Evolutionary conservation across 2,113 vertebrate species (phyloP), one percentile per base, ranked within the genome.

Genomic region (Chauna torquata): DNA sequence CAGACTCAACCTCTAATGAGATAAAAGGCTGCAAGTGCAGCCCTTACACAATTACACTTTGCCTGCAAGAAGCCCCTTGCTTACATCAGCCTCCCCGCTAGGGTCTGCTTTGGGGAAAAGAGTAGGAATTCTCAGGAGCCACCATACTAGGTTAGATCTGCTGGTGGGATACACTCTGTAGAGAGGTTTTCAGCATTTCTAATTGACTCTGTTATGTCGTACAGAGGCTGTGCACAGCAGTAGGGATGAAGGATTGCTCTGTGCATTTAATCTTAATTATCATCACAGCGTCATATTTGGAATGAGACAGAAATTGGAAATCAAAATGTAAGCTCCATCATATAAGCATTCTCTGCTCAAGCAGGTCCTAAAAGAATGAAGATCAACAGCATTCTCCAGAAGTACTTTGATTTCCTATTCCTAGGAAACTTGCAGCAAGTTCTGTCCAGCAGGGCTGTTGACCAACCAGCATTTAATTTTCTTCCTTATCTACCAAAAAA

Each of bases 121-220:
- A 54, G 23, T 6, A 64, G 42, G 24, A 47, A 71, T 44, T 80
- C 79, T 72, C 54, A 59, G 62, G 68, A 77, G 71, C 36, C 64
- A 27, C 42, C 28, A 62, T 54, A 27, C 57, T 58, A 18, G 5
- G 45, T 27, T 0, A 54, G 50, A 24, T 50, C 45, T 86, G 64
- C 62, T 4, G 3, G 32, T 62, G 40, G 0, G 7, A 57, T 27
- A 22, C 0, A 3, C 8, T n/a, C 50, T 30, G 2, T 3, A 45
- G 55, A 77, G 75, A 72, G 58, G 7, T 30, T 88, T 66, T 25
- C 61, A 45, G 38, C 44, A 62, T 45, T 77, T 89, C 69, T 78
- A 34, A 79, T 75, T 40, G 10, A 38, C 65, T 83, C 69, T 11
- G 24, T 79, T 68, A 44, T 32, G 65, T 20, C 15, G 7, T 57